Evolutionary conservation across 2,113 vertebrate species (phyloP).

Genomic region (Prionailurus bengalensis): DNA sequence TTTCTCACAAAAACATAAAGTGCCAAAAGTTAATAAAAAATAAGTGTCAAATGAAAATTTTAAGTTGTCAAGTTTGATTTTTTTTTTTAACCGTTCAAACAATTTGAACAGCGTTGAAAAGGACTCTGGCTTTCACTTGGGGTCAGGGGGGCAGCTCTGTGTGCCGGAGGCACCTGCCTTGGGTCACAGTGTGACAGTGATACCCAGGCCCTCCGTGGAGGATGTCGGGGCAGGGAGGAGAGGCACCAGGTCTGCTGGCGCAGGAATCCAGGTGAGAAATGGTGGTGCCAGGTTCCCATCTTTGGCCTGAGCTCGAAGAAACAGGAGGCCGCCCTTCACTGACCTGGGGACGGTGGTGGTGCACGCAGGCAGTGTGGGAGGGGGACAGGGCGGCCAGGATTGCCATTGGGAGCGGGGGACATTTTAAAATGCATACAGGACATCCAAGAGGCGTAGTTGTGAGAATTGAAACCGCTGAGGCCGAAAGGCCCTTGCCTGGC

Average conservation of each 20-base stretch:
- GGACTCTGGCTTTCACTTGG: neutral
- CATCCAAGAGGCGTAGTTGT: neutral
- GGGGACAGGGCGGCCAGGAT: neutral
- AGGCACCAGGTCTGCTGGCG: neutral
- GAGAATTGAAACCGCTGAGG: neutral
- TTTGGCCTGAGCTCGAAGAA: neutral
- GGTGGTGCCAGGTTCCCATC: neutral
- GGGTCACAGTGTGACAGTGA: neutral
- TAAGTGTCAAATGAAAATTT: neutral
- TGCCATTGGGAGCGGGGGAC: neutral
- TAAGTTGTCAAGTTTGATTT: neutral
- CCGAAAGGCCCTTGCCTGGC: neutral
- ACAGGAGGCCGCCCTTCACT: too few species aligned
- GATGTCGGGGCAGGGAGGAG: fast-evolving
- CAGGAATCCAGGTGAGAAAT: neutral
- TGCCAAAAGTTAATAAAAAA: neutral
- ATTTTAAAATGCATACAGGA: neutral
- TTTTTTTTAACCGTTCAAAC: neutral
- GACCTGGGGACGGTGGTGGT: neutral
- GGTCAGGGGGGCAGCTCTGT: neutral
- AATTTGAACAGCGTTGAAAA: neutral
- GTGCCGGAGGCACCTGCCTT: neutral
- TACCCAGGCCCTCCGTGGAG: neutral
- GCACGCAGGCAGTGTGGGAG: fast-evolving
- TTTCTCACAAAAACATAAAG: neutral